Base-by-base conservation (phyloP, 2,797 vertebrate genomes). In the Lacerta agilis region DNA sequence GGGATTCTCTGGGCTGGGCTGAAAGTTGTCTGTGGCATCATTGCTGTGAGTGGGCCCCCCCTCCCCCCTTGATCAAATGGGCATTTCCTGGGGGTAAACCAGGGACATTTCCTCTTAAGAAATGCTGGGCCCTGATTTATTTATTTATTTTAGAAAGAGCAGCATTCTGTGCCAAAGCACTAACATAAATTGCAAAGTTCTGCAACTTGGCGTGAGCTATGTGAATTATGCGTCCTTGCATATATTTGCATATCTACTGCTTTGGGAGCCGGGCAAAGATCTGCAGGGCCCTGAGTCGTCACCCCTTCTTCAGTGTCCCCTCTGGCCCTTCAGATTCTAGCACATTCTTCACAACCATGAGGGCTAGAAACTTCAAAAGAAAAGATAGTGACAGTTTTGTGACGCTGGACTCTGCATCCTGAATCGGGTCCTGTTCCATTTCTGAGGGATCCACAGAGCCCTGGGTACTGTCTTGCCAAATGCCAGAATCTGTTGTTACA, bases 1-100 rank as follows among this genome's bases (percentile, higher is more conserved):
- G 98, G 98, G 0, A 81, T 97, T 5, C 66, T 94, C 67, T 98
- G 98, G 98, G 97, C 97, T 79, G 93, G 94, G 75, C 85, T 98
- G n/a, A 98, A 98, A 10, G 96, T 97, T 0, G 88, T 93, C 7
- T 89, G 97, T 1, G 97, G 98, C 71, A 96, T 96, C 79, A 64
- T 95, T 0, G 97, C 97, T 3, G 98, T 98, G 94, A 97, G 98
- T 96, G 79, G 82, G 1, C 11, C 27, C 23, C 17, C 49, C 49
- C 10, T 11, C 45, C 45, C 49, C 3, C 3, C 49, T 55, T 55
- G 49, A 55, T 15, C 67, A 23, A 29, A 3, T 9, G 43, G 5
- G 8, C n/a, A 13, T 72, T 55, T 36, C n/a, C 5, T 13, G 7
- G 10, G 18, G 29, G 20, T 69, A 69, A 69, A 25, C n/a, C 33